Evolutionary conservation across 2,797 vertebrate genomes (phyloP).

Genomic region (Sebastes nivosus): DNA sequence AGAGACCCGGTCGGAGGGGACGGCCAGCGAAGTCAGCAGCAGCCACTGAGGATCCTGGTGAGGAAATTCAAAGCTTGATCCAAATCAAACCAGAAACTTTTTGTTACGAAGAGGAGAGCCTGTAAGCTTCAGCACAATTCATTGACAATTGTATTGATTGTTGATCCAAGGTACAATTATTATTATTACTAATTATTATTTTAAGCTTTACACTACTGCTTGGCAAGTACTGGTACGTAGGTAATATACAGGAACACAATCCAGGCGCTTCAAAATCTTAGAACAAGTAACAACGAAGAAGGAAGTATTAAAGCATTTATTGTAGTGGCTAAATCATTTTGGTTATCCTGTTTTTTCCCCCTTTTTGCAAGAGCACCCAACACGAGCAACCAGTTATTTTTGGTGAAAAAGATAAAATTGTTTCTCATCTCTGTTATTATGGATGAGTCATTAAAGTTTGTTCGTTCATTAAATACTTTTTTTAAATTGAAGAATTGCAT

Average conservation of each 20-base stretch:
- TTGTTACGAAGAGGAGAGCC: background rate
- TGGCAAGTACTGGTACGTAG: background rate
- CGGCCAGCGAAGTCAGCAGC: constrained; percentile 67
- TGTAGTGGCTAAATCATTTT: background rate
- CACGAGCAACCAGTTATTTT: too few species aligned
- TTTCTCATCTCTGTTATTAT: background rate
- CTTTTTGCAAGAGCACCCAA: too few species aligned
- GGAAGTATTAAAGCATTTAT: background rate
- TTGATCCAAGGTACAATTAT: background rate
- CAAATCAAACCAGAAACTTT: background rate
- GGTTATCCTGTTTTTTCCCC: too few species aligned
- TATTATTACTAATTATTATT: background rate
- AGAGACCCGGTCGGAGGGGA: constrained; percentile 73
- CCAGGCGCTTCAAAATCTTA: background rate
- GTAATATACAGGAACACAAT: background rate
- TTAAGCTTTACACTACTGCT: background rate
- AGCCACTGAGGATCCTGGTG: constrained; percentile 67
- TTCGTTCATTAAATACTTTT: background rate
- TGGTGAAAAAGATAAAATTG: background rate
- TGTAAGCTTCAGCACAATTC: background rate
- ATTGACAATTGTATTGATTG: background rate
- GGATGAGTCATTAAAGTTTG: background rate
- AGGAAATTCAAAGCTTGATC: background rate
- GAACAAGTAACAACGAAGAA: background rate
- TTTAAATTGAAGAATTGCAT: background rate